These are phyloP conservation scores for Margarornis squamiger DNA, from an alignment of 2,797 vertebrate species.

Conservation along the genomic window DNA sequence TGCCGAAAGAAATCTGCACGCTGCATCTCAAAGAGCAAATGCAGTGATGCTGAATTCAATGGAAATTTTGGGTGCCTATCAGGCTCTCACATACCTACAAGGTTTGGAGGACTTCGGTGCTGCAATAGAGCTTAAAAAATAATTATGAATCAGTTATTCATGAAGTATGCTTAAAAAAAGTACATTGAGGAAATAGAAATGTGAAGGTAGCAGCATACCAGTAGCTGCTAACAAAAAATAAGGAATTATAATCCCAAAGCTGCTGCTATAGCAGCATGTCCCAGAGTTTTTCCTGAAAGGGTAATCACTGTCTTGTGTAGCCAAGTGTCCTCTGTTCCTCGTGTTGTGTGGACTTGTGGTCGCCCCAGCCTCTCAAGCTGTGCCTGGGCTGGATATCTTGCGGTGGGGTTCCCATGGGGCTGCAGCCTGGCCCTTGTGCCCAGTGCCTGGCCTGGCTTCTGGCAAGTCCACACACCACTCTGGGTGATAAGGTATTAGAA, in stretches of 20 bases:
- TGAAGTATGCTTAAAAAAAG: not conserved
- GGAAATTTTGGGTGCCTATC: not conserved
- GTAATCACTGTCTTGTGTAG: not conserved
- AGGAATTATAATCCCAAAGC: not conserved
- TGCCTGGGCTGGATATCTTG: not conserved
- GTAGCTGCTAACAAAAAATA: not conserved
- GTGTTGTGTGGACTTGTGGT: not conserved
- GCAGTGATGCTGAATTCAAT: not conserved
- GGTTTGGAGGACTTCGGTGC: not conserved
- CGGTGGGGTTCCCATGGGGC: too few relatives aligned
- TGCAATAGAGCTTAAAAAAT: not conserved
- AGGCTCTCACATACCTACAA: not conserved
- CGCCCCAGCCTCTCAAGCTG: too few relatives aligned
- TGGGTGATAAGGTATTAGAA: not conserved
- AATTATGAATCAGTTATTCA: not conserved
- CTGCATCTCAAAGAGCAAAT: not conserved
- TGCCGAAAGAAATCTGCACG: not conserved
- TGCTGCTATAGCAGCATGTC: not conserved
- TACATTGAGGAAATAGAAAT: not conserved
- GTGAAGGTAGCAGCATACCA: not conserved
- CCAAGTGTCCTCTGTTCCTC: not conserved
- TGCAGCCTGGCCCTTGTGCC: not conserved
- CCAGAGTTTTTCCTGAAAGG: not conserved
- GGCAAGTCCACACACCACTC: accelerated
- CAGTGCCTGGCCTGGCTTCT: not conserved